Percentiles rank a stretch among this genome's conserved stretches.
phyloP scores from a whole-genome alignment of 2,888 invertebrate species.

The Blomia tropicalis region DNA sequence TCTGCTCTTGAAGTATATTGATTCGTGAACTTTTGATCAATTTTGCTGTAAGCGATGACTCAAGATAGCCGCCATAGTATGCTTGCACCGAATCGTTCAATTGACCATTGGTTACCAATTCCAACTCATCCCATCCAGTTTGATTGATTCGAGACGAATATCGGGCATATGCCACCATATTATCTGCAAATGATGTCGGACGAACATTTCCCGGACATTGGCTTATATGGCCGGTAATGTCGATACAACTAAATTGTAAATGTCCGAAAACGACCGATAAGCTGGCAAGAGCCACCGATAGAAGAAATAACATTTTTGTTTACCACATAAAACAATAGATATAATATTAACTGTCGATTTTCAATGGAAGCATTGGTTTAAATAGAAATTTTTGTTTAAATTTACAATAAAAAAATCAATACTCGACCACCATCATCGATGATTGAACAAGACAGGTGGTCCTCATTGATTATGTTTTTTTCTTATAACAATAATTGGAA shows the following conservation, averaged over 20 bases:
- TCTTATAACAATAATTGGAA: too few species aligned
- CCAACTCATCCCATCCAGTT: conserved; percentile 4
- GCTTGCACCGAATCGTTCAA: not conserved
- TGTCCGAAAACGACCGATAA: too few species aligned
- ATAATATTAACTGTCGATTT: too few species aligned
- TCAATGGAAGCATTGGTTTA: too few species aligned
- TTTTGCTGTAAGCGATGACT: not conserved
- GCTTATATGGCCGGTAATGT: not conserved
- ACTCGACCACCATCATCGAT: too few species aligned
- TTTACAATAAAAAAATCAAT: too few species aligned
- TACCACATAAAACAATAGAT: too few species aligned
- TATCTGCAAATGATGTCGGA: not conserved
- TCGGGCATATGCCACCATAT: not conserved
- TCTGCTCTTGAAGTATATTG: conserved; percentile 45
- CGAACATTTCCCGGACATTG: conserved; percentile 2
- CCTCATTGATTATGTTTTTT: too few species aligned
- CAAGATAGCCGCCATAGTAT: not conserved
- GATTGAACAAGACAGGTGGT: too few species aligned
- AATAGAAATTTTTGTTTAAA: too few species aligned
- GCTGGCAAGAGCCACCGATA: too few species aligned
- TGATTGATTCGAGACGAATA: not conserved
- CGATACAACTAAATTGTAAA: not conserved
- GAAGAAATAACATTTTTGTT: too few species aligned
- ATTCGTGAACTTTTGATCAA: conserved; percentile 57
- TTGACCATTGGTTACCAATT: not conserved